These are phyloP conservation scores for Agriopis aurantiaria DNA, from an alignment of 2,888 invertebrate species.

Conservation along the genomic window DNA sequence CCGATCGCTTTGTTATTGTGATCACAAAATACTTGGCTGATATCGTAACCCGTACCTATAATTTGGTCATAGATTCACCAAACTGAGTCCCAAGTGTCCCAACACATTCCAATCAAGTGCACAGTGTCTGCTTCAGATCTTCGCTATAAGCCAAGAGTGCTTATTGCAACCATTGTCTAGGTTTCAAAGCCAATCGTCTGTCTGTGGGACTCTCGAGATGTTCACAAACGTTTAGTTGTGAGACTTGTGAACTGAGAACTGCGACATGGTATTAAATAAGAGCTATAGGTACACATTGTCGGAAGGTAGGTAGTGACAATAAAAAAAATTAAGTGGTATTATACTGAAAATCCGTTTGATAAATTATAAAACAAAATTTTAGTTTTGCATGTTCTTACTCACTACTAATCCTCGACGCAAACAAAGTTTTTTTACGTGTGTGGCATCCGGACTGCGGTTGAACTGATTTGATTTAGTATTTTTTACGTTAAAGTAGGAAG, in stretches of 20 bases:
- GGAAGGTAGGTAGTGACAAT: background rate
- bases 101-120: conserved; percentile 20
- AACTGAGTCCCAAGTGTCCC: conserved; percentile 6
- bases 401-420: too few relatives aligned
- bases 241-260: conserved; percentile 12
- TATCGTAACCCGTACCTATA: background rate
- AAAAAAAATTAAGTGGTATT: too few relatives aligned
- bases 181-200: conserved; percentile 56
- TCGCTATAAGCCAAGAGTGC: conserved; percentile 30
- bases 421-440: too few relatives aligned
- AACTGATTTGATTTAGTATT: too few relatives aligned
- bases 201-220: conserved; percentile 21
- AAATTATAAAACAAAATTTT: too few relatives aligned
- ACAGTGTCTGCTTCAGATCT: conserved; percentile 6
- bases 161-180: conserved; percentile 61
- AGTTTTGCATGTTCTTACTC: too few relatives aligned
- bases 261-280: conserved; percentile 5
- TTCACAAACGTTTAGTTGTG: conserved; percentile 15
- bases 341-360: too few relatives aligned
- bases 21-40: background rate
- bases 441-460: too few relatives aligned
- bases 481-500: too few relatives aligned
- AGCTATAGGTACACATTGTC: background rate
- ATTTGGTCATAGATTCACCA: background rate
- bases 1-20: background rate